These are phyloP conservation scores for Lydus trimaculatus DNA, from an alignment of 2,888 invertebrate genomes.

Conservation along the genomic window DNA sequence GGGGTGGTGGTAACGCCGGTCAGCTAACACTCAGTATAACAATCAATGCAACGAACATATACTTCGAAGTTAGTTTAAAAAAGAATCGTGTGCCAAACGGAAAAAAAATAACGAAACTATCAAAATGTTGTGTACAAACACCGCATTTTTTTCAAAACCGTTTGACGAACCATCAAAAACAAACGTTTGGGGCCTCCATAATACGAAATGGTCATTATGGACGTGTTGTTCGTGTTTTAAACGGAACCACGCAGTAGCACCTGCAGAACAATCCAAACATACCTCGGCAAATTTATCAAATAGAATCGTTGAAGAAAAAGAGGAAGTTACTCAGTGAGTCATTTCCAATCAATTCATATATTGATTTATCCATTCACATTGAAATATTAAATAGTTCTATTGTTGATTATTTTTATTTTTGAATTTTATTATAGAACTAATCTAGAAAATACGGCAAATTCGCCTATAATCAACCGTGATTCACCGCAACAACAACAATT, in stretches of 20 bases:
- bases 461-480: constrained; percentile 34
- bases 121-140: constrained; percentile 27
- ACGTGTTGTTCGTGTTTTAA: constrained; percentile 43
- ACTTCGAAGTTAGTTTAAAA: constrained; percentile 23
- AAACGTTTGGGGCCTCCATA: constrained; percentile 47
- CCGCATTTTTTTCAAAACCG: constrained; percentile 19
- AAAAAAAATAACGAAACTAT: neutral
- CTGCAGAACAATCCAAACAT: neutral
- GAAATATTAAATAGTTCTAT: neutral
- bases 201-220: constrained; percentile 33
- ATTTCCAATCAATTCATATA: neutral
- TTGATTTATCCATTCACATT: neutral
- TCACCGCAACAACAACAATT: constrained; percentile 32
- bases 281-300: constrained; percentile 14
- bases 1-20: constrained; percentile 37
- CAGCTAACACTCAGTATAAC: constrained; percentile 34
- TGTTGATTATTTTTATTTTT: neutral
- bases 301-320: constrained; percentile 12
- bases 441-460: constrained; percentile 26
- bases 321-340: constrained; percentile 23
- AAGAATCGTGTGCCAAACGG: constrained; percentile 17
- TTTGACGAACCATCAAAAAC: constrained; percentile 12
- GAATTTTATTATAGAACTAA: constrained; percentile 28
- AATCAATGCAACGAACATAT: constrained; percentile 44
- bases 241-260: constrained; percentile 18